Conservation (phyloP, 2,888 invertebrate species). For the Chelonus formosanus region DNA sequence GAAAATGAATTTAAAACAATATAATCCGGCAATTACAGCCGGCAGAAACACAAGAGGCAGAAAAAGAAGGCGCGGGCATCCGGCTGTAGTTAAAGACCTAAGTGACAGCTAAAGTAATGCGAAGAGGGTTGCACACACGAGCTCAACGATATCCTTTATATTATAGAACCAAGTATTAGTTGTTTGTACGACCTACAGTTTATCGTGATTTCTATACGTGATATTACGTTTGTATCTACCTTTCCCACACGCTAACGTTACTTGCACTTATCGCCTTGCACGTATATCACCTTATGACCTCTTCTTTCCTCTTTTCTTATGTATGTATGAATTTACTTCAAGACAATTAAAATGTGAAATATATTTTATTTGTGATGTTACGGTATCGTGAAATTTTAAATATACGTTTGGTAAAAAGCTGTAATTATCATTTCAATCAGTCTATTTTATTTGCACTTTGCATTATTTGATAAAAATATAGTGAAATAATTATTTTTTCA, state of each 20-base stretch:
- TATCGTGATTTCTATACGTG: no score
- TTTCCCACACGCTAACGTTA: conserved; percentile 7
- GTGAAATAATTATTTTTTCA: no score
- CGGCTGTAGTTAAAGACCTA: conserved; percentile 45
- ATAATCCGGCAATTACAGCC: conserved; percentile 34
- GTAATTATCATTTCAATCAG: no score
- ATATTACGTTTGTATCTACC: no score
- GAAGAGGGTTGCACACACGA: conserved; percentile 23
- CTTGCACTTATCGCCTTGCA: conserved; percentile 1
- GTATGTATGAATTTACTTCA: no score
- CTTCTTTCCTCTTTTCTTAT: not conserved
- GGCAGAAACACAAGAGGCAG: conserved; percentile 5
- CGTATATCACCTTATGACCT: conserved; percentile 2
- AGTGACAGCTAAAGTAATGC: conserved; percentile 47
- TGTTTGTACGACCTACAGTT: no score
- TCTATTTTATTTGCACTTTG: no score
- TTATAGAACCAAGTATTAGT: not conserved
- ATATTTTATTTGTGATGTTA: no score
- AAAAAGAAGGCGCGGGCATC: conserved; percentile 32
- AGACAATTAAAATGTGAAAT: no score
- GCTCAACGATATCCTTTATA: not conserved
- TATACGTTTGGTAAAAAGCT: no score
- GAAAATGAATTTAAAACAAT: conserved; percentile 38
- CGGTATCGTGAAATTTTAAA: no score
- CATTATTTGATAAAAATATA: no score